phyloP scores from a whole-genome alignment of 2,888 invertebrate genomes.

The Drosophila macrospina region DNA sequence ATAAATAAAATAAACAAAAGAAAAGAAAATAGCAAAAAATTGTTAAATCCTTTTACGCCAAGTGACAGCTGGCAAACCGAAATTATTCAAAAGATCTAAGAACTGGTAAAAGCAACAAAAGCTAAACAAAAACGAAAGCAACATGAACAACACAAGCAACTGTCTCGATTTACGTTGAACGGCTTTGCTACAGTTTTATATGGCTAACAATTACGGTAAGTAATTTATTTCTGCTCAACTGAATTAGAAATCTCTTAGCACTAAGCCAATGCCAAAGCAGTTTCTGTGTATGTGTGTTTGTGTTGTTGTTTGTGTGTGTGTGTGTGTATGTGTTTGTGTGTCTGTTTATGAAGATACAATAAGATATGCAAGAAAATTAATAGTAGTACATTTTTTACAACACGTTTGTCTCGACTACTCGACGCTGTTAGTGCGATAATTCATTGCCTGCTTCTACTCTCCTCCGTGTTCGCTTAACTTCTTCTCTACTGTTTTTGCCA shows the following conservation, averaged over 20 bases:
- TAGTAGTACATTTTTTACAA: slow-evolving; percentile 80
- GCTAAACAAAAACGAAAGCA: slow-evolving; percentile 13
- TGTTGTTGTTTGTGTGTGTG: slow-evolving; percentile 11
- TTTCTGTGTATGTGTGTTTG: slow-evolving; percentile 19
- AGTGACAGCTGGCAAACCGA: slow-evolving; percentile 53
- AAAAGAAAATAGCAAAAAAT: not conserved
- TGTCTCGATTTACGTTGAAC: slow-evolving; percentile 66
- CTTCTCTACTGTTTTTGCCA: slow-evolving; percentile 42
- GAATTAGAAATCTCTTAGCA: slow-evolving; percentile 80
- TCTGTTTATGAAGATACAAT: slow-evolving; percentile 78
- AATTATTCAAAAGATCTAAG: slow-evolving; percentile 47
- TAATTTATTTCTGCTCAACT: slow-evolving; percentile 82
- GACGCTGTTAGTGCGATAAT: slow-evolving; percentile 73
- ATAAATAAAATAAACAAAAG: slow-evolving; percentile 1
- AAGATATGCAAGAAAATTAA: slow-evolving; percentile 81
- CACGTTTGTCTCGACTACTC: slow-evolving; percentile 74
- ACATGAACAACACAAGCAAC: slow-evolving; percentile 35
- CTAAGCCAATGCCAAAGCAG: slow-evolving; percentile 73
- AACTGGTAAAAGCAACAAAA: slow-evolving; percentile 32
- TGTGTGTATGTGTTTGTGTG: slow-evolving; percentile 38
- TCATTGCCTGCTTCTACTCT: slow-evolving; percentile 62
- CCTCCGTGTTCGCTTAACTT: slow-evolving; percentile 12
- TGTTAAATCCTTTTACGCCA: slow-evolving; percentile 23
- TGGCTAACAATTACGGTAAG: slow-evolving; percentile 79
- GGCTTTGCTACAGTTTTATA: slow-evolving; percentile 74